A percentile compares a stretch with the other conserved stretches of the same genome.
Conservation (phyloP, 2,113 vertebrate species). For the Brachyhypopomus gauderio region DNA sequence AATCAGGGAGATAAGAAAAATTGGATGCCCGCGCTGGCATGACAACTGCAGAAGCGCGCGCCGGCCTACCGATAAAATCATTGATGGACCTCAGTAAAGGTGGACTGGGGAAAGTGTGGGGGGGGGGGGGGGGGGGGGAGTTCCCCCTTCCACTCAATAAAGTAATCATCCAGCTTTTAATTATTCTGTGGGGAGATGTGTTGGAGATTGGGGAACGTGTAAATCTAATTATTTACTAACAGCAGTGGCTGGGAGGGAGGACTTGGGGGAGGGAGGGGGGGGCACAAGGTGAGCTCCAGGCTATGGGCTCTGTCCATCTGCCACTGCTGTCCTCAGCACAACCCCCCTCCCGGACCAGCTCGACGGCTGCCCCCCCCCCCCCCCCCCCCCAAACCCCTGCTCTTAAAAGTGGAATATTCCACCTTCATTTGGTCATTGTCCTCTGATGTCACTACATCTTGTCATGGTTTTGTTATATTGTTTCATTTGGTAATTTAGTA, state of each 20-base stretch:
- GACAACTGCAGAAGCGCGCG: slow-evolving; percentile 90
- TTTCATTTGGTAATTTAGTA: not conserved
- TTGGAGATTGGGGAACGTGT: slow-evolving; percentile 89
- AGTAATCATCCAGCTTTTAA: slow-evolving; percentile 99
- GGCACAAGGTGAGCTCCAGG: slow-evolving; percentile 80
- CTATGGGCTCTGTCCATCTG: slow-evolving; percentile 82
- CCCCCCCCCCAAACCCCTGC: not conserved
- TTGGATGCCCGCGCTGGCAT: slow-evolving; percentile 97
- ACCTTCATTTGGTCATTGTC: not conserved
- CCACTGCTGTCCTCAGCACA: slow-evolving; percentile 62
- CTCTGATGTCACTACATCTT: not conserved
- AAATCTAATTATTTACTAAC: slow-evolving; percentile 95
- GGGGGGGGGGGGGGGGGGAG: slow-evolving; percentile 78
- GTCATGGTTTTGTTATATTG: not conserved
- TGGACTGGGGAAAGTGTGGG: slow-evolving; percentile 75
- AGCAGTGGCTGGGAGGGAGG: slow-evolving; percentile 80
- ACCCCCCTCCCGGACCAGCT: slow-evolving; percentile 22
- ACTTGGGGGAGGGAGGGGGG: slow-evolving; percentile 72
- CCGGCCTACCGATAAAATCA: slow-evolving; percentile 94
- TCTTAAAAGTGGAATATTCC: not conserved
- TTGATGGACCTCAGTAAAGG: slow-evolving; percentile 95
- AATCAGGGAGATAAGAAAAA: slow-evolving; percentile 99
- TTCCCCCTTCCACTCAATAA: slow-evolving; percentile 96
- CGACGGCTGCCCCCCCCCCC: slow-evolving; percentile 16
- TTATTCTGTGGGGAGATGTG: slow-evolving; percentile 95